Conservation (phyloP, 2,797 vertebrate genomes). For the Nannoperca obscura region DNA sequence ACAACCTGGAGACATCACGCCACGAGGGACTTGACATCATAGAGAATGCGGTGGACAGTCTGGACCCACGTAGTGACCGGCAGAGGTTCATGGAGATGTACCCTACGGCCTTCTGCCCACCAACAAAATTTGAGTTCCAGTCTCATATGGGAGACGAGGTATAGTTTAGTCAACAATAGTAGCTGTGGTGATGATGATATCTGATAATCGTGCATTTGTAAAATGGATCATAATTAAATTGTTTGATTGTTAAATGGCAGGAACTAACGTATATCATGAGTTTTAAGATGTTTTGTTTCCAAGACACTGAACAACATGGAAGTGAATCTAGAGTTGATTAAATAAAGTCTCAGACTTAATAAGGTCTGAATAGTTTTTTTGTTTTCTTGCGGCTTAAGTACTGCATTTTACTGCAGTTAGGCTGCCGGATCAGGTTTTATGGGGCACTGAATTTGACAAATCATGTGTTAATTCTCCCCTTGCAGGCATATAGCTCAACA, state of each 20-base stretch:
- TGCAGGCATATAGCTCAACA: constrained; percentile 61
- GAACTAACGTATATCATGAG: not conserved
- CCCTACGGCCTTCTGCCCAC: constrained; percentile 95
- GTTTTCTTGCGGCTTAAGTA: constrained; percentile 55
- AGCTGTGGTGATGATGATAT: not conserved
- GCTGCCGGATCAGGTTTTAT: constrained; percentile 62
- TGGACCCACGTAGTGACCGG: constrained; percentile 96
- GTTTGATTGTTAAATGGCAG: not conserved
- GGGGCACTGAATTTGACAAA: constrained; percentile 60
- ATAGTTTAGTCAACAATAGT: constrained; percentile 11
- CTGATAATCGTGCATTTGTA: not conserved
- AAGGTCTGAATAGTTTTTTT: constrained; percentile 56
- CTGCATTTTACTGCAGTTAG: constrained; percentile 65
- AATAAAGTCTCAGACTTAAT: constrained; percentile 52
- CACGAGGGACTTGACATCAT: constrained; percentile 98
- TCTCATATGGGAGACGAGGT: constrained; percentile 99
- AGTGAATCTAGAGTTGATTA: constrained; percentile 46
- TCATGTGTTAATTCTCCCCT: constrained; percentile 61
- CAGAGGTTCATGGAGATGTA: constrained; percentile 99
- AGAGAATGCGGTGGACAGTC: constrained; percentile 97
- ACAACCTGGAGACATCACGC: constrained; percentile 98
- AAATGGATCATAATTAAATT: not conserved
- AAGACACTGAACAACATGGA: constrained; percentile 13
- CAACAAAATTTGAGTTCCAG: constrained; percentile 97
- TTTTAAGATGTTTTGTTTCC: not conserved